Base-by-base conservation (phyloP, 2,113 vertebrate genomes). In the Panthera tigris region DNA sequence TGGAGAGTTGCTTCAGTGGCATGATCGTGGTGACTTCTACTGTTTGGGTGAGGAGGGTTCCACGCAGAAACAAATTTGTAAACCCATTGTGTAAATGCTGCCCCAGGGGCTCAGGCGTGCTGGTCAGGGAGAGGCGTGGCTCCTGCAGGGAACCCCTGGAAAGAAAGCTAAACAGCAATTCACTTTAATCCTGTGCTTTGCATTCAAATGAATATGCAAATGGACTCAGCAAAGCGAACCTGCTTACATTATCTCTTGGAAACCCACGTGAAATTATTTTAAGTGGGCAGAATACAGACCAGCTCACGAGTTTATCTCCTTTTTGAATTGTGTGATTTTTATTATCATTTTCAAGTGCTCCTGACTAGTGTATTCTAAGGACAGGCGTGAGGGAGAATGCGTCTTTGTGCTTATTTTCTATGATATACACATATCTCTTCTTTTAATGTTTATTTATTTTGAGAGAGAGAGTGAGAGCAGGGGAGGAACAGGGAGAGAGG, bases 101-200 rank as follows among this genome's bases (percentile, higher is more conserved):
- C 96, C 96, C 97, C 85, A 18, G 84, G 94, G 96, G 61, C 33
- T 95, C 45, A 4, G 4, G 5, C 81, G 19, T 85, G 94, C 69
- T 87, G 84, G 66, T 90, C 87, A 85, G 45, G 80, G 90, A 94
- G 96, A 97, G 91, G 87, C 88, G 84, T 78, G 92, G 80, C 71
- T 96, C 98, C 89, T 19, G 95, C 90, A 76, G 98, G 84, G 97
- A 96, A 66, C 80, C 90, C 95, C 45, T 69, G 89, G 85, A 94
- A 91, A 89, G 96, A 92, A 91, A 96, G 96, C 96, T 94, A 97
- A 97, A 81, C 65, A 98, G 94, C 90, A 96, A 97, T 97, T 98
- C 97, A 91, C 86, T 96, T 96, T 89, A 97, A 94, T 97, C 86
- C 69, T 48, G 80, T 87, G 86, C 55, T 97, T 92, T 85, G 96